These are phyloP conservation scores for Zaprionus taronus DNA, from an alignment of 1,140 invertebrate species.

Conservation along the genomic window DNA sequence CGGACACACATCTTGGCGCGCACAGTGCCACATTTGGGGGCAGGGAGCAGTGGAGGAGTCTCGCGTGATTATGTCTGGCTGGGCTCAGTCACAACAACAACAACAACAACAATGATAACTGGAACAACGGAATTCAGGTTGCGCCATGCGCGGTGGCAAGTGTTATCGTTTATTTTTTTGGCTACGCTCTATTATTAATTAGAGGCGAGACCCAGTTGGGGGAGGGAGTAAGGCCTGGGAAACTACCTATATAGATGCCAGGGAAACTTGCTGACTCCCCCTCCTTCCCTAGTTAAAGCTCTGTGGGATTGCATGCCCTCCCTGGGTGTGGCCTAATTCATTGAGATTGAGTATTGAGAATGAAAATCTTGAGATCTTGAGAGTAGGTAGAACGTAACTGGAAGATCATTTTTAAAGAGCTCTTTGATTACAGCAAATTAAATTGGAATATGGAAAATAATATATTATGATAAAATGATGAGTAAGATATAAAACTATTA, in stretches of 20 bases:
- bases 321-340: neutral
- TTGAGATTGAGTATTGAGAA: neutral
- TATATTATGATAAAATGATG: neutral
- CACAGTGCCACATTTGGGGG: constrained; percentile 33
- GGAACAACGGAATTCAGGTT: neutral
- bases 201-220: constrained; percentile 13
- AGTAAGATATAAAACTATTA: no score
- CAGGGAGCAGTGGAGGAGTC: neutral
- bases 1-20: constrained; percentile 32
- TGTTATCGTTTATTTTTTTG: constrained; percentile 57
- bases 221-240: constrained; percentile 10
- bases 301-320: neutral
- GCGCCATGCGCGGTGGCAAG: constrained; percentile 69
- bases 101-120: no score
- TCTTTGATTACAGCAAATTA: neutral
- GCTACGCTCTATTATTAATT: constrained; percentile 74
- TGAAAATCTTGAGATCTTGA: neutral
- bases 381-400: neutral
- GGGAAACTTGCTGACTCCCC: neutral
- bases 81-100: constrained; percentile 51
- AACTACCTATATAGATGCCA: neutral
- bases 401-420: neutral
- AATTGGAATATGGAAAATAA: neutral
- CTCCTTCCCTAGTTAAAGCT: neutral
- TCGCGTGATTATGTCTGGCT: constrained; percentile 6